Percentiles rank a stretch among this genome's conserved stretches.
Conservation (phyloP, 2,113 vertebrate genomes). For the Microtus pennsylvanicus region DNA sequence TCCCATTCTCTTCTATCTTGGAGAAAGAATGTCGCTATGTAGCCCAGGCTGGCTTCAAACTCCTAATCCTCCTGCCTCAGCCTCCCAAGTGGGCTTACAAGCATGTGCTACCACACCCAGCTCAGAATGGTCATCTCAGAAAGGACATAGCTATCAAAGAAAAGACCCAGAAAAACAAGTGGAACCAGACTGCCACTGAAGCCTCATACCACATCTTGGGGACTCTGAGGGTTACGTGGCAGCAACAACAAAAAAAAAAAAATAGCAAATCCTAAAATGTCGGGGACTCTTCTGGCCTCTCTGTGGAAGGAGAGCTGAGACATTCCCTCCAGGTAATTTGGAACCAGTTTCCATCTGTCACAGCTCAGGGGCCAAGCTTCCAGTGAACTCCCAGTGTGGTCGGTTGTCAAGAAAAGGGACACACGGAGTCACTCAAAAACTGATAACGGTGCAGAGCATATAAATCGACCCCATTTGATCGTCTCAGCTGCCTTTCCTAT, state of each 20-base stretch:
- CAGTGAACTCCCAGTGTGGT: not conserved
- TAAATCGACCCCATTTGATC: fast-evolving
- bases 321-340: constrained; percentile 17
- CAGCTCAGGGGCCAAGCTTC: not conserved
- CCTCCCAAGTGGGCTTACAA: not conserved
- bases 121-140: not conserved
- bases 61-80: not conserved
- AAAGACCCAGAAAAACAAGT: not conserved
- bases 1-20: not conserved
- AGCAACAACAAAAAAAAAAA: not conserved
- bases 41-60: not conserved
- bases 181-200: not conserved
- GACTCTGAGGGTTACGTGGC: not conserved
- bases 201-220: not conserved
- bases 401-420: not conserved
- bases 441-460: not conserved
- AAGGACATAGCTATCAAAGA: not conserved
- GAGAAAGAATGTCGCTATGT: not conserved
- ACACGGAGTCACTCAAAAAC: not conserved
- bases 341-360: constrained; percentile 39
- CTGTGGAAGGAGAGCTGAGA: not conserved
- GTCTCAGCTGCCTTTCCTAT: not conserved
- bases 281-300: constrained; percentile 5
- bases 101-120: not conserved
- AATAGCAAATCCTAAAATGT: not conserved